Evolutionary conservation across 2,888 invertebrate genomes (phyloP), one percentile per base, ranked within the genome.

Genomic region (Hermodice carunculata): DNA sequence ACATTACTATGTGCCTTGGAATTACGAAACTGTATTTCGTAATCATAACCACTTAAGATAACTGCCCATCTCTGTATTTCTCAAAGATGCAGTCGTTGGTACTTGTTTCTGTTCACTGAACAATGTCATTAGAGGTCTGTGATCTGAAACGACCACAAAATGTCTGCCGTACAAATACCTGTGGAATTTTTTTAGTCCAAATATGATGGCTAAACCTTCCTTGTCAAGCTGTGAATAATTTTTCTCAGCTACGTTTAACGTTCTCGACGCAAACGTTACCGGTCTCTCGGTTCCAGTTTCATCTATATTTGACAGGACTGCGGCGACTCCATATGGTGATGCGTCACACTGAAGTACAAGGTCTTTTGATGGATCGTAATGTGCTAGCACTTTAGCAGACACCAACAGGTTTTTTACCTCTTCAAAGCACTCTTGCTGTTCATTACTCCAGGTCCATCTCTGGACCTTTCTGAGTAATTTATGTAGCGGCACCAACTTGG

Each of bases 1-100:
- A 80, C 78, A 29, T 79, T 81, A 49, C 77, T 71, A 61, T 79
- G 78, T 5, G 68, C 57, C 1, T 34, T 32, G 1, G 78, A 76
- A n/a, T 65, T 64, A 8, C 73, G 48, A 53, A 76, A 56, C 26
- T 26, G 6, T 8, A 56, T 26, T 2, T 40, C 43, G 14, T 56
- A 56, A 6, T 17, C 26, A 14, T 26, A 26, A 4, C 14, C 26
- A 26, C 24, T 14, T 1, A 56, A 19, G 5, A 56, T 17, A 22
- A 56, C 26, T 14, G 43, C 24, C 42, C 43, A 56, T 5, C 56
- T 3, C 26, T 56, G 46, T 3, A 56, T 32, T n/a, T 14, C 62
- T 0, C 34, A 48, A 22, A 17, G 56, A 22, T 11, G 37, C 43
- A 24, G 48, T 34, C 6, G 40, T 28, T 17, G 56, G 48, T 11